Conservation (phyloP, 2,113 vertebrate species). For the Tichodroma muraria region DNA sequence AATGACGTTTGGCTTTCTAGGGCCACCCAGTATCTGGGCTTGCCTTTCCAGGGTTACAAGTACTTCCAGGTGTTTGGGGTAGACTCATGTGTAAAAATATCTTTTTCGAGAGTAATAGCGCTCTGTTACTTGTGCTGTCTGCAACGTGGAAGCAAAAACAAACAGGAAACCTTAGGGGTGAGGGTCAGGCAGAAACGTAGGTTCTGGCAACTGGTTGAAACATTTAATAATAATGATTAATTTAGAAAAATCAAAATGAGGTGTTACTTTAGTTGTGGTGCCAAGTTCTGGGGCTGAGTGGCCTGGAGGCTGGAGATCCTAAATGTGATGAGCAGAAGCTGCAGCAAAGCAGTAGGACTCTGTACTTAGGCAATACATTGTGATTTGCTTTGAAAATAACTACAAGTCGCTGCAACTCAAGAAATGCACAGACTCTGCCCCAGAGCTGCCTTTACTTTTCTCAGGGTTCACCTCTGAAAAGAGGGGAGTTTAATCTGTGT, state of each 20-base stretch:
- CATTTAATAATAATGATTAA: neutral
- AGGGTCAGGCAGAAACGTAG: neutral
- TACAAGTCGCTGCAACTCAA: neutral
- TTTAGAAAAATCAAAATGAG: neutral
- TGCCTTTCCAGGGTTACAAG: neutral
- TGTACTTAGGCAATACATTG: neutral
- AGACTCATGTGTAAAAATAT: conserved; percentile 6
- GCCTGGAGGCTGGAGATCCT: neutral
- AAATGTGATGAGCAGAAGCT: neutral
- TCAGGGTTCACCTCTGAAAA: neutral
- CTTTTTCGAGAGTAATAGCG: neutral
- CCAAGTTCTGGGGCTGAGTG: neutral
- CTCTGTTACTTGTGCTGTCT: neutral
- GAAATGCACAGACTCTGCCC: neutral
- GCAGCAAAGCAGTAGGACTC: neutral
- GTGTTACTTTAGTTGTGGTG: neutral
- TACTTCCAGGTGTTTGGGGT: conserved; percentile 43
- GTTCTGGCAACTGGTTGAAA: neutral
- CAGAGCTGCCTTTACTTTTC: neutral
- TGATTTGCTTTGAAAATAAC: neutral
- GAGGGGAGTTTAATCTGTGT: neutral
- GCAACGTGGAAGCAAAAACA: neutral
- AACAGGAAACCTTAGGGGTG: neutral
- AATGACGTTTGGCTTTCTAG: neutral
- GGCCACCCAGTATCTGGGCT: conserved; percentile 7